These are phyloP conservation scores for Argopecten irradians DNA, from an alignment of 1,140 invertebrate species.

Conservation along the genomic window DNA sequence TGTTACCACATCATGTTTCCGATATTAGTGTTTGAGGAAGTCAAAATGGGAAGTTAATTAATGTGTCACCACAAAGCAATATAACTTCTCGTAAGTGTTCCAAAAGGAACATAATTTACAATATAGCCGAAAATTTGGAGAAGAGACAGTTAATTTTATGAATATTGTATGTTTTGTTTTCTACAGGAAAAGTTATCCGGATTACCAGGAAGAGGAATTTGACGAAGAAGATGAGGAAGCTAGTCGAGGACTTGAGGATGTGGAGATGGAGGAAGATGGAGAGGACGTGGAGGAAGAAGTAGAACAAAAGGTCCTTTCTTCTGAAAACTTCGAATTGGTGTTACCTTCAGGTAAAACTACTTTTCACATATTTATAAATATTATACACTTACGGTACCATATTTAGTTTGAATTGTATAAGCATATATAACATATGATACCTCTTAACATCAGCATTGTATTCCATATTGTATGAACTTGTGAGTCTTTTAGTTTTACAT, in stretches of 20 bases:
- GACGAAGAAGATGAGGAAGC: slow-evolving; percentile 51
- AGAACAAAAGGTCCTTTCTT: slow-evolving; percentile 81
- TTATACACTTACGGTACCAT: background rate
- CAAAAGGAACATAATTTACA: too few relatives aligned
- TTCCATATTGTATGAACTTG: too few relatives aligned
- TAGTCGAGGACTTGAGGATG: slow-evolving; percentile 26
- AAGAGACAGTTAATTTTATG: background rate
- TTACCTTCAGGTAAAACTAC: slow-evolving; percentile 80
- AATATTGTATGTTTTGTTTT: slow-evolving; percentile 22
- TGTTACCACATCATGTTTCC: too few relatives aligned
- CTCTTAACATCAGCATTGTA: too few relatives aligned
- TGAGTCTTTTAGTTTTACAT: too few relatives aligned
- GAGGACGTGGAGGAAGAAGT: slow-evolving; percentile 83
- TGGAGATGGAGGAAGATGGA: slow-evolving; percentile 75
- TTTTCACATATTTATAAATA: background rate
- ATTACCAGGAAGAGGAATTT: slow-evolving; percentile 68
- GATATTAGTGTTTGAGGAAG: too few relatives aligned
- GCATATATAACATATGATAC: too few relatives aligned
- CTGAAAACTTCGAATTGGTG: slow-evolving; percentile 88
- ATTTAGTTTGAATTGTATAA: too few relatives aligned
- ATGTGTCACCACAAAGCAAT: background rate
- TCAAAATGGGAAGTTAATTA: background rate
- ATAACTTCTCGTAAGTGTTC: background rate
- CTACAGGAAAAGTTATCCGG: slow-evolving; percentile 74
- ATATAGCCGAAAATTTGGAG: too few relatives aligned